These are phyloP conservation scores for Rotaria socialis DNA, from an alignment of 2,888 invertebrate genomes.

Conservation along the genomic window DNA sequence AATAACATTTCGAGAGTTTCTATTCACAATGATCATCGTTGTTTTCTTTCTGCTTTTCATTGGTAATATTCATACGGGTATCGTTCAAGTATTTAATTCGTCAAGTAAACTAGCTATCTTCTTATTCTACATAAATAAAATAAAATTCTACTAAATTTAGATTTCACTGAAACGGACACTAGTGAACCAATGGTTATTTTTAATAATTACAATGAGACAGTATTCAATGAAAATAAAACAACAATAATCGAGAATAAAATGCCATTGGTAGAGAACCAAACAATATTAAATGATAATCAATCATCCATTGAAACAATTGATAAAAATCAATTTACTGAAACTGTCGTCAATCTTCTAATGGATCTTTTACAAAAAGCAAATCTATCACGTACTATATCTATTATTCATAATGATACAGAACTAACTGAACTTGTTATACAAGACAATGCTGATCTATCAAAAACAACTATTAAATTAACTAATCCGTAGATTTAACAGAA, in stretches of 20 bases:
- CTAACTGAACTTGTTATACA: constrained; percentile 2
- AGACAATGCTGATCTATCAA: neutral
- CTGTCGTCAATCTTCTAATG: neutral
- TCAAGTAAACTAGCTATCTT: neutral
- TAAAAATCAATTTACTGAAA: constrained; percentile 23
- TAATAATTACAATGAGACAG: neutral
- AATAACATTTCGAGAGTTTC: neutral
- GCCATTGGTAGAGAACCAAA: too few species aligned
- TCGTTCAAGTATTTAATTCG: neutral
- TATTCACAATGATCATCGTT: neutral
- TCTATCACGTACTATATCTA: neutral
- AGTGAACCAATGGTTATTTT: neutral
- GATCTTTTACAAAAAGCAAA: constrained; percentile 32
- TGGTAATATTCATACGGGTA: neutral
- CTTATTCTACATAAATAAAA: neutral
- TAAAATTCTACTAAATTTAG: neutral
- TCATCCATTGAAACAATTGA: neutral
- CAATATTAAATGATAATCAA: neutral
- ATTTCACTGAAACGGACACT: neutral
- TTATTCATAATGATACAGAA: constrained; percentile 30
- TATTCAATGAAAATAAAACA: neutral
- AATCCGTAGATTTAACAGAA: neutral
- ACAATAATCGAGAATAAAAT: neutral
- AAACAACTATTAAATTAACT: neutral
- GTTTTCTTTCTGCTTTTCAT: neutral